Evolutionary conservation across 2,888 invertebrate species (phyloP).

Genomic region (Gastracanthus pulcherrimus): DNA sequence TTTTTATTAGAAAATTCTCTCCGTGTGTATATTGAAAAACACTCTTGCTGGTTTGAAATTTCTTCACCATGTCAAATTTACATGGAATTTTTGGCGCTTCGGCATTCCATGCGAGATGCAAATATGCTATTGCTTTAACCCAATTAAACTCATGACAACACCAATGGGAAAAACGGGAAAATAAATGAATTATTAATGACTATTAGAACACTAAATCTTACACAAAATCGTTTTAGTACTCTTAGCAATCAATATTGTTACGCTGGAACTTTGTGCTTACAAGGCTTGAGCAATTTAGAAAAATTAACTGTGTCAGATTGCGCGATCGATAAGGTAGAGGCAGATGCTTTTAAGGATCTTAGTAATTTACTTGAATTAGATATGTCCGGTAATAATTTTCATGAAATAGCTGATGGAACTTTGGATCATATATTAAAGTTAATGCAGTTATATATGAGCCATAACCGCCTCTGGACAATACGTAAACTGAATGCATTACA

Average conservation of each 20-base stretch:
- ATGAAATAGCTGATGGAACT: slow-evolving; percentile 20
- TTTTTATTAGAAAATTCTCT: no score
- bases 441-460: neutral
- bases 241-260: neutral
- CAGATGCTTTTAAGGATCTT: slow-evolving; percentile 44
- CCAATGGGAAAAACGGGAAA: no score
- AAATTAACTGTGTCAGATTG: slow-evolving; percentile 36
- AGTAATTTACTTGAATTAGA: slow-evolving; percentile 45
- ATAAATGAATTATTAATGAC: neutral
- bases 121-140: no score
- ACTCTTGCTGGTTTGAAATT: no score
- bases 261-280: slow-evolving; percentile 27
- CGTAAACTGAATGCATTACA: neutral
- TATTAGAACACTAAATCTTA: slow-evolving; percentile 18
- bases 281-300: slow-evolving; percentile 31
- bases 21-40: no score
- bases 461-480: neutral
- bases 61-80: no score
- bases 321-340: slow-evolving; percentile 28
- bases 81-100: no score
- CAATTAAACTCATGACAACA: no score
- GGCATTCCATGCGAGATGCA: no score
- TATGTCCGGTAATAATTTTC: slow-evolving; percentile 50
- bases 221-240: slow-evolving; percentile 14
- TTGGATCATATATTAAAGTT: slow-evolving; percentile 18